Base-by-base conservation (phyloP, 30 jellyfish, hydroid and myxozoan species). In the Chironex yamaguchii region DNA sequence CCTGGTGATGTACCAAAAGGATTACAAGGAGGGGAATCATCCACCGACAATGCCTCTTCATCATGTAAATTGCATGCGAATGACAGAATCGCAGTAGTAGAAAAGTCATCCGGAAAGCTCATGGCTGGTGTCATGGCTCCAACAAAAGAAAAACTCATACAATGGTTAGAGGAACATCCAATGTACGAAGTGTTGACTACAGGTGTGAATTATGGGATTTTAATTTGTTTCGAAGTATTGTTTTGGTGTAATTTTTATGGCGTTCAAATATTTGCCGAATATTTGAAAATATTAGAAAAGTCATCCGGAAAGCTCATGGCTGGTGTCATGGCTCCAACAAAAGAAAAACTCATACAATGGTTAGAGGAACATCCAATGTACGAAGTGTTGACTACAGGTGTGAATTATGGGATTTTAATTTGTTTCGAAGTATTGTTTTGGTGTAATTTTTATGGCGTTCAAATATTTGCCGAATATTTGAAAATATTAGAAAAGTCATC, bases 41-140 rank as follows among this genome's bases (percentile, higher is more conserved):
- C 58, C 9, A 17, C 58, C 9, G 58, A 9, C 17, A 17, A 42
- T 42, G 58, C 58, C 9, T 42, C 17, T 6, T 17, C 9, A 6
- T 42, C 58, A 42, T 17, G 17, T 17, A 42, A 42, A 42, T 17
- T 42, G 58, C 69, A 80, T 26, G 52, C 84, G 34, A 87, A 92
- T 30, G 99, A 94, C 12, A 30, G 99, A 1, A 89, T 94, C 36
- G 89, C 99, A 0, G 99, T 94, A 34, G 66, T 89, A 31, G 98
- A 94, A 52, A 84, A 90, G 52, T 67, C 99, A 0, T 62, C 99
- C 25, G 97, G 97, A 34, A 94, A 85, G 52, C 90, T 94, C 12
- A 80, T 94, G 3, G 99, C 99, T 27, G 99, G 99, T 25, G 96
- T 94, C 0, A 94, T 94, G 97, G 99, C 99, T 0, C 99, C 99